phyloP scores from a whole-genome alignment of 1,140 invertebrate species.

The Branchinecta lindahli region DNA sequence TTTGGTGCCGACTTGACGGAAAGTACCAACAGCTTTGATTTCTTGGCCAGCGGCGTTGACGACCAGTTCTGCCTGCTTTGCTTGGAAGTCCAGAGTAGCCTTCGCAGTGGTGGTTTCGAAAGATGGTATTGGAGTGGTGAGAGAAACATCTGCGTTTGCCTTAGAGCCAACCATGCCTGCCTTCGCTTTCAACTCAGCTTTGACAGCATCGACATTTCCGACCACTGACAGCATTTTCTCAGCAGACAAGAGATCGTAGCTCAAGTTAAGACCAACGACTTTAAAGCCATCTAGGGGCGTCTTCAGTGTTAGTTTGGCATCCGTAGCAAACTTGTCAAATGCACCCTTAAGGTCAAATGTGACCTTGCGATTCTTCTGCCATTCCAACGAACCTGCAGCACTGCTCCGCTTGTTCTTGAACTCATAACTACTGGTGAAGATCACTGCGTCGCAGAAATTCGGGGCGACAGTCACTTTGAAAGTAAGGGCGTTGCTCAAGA shows the following conservation, averaged over 20 bases:
- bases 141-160: not conserved
- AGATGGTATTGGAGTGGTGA: not conserved
- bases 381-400: not conserved
- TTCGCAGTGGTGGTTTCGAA: not conserved
- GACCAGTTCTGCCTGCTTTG: not conserved
- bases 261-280: not conserved
- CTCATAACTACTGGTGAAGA: not conserved
- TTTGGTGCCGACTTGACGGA: not conserved
- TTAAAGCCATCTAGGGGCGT: not conserved
- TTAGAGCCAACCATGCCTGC: not conserved
- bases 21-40: not conserved
- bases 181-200: not conserved
- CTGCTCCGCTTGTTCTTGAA: not conserved
- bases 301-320: not conserved
- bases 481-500: not conserved
- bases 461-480: not conserved
- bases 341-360: not conserved
- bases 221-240: not conserved
- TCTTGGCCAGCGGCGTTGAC: not conserved
- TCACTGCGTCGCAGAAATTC: not conserved
- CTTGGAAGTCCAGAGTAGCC: not conserved
- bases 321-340: not conserved
- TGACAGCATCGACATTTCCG: not conserved
- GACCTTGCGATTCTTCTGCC: not conserved
- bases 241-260: not conserved